A percentile compares a stretch with the other conserved stretches of the same genome.
These are phyloP conservation scores for Tadarida brasiliensis DNA, from an alignment of 2,797 vertebrate genomes.

Conservation along the genomic window DNA sequence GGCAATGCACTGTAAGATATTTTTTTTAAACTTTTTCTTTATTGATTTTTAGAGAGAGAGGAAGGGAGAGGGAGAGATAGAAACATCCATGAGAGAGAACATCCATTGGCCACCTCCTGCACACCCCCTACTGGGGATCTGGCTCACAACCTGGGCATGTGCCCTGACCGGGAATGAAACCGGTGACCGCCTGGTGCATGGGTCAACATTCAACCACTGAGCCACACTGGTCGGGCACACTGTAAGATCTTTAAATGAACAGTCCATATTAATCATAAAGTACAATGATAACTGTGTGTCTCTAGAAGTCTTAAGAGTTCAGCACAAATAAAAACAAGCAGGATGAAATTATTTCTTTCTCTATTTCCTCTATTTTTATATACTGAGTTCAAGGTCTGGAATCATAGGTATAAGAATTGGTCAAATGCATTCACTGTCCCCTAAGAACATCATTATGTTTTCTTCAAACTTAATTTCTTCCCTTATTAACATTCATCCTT, in stretches of 20 bases:
- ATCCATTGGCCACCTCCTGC: too few species aligned
- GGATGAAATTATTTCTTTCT: constrained; percentile 41
- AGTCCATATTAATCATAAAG: background rate
- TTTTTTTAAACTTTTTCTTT: too few species aligned
- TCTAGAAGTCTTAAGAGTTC: background rate
- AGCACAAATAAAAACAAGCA: constrained; percentile 31
- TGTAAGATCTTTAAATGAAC: constrained; percentile 8
- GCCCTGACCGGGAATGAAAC: too few species aligned
- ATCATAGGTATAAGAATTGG: background rate
- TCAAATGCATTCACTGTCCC: background rate
- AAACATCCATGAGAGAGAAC: too few species aligned
- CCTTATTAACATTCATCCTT: constrained; percentile 6
- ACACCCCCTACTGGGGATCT: too few species aligned
- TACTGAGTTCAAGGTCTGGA: background rate
- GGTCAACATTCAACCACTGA: too few species aligned
- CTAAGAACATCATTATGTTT: background rate
- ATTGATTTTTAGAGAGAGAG: too few species aligned
- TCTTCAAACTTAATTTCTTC: background rate
- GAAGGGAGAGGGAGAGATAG: too few species aligned
- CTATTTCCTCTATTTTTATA: background rate
- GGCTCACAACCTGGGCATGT: too few species aligned
- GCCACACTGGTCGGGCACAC: too few species aligned
- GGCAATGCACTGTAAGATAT: too few species aligned
- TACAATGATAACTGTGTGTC: constrained; percentile 29
- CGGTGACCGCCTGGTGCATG: too few species aligned